A percentile compares a stretch with the other conserved stretches of the same genome.
These are phyloP conservation scores for Tetragonisca angustula DNA, from an alignment of 2,888 invertebrate species.

Conservation along the genomic window DNA sequence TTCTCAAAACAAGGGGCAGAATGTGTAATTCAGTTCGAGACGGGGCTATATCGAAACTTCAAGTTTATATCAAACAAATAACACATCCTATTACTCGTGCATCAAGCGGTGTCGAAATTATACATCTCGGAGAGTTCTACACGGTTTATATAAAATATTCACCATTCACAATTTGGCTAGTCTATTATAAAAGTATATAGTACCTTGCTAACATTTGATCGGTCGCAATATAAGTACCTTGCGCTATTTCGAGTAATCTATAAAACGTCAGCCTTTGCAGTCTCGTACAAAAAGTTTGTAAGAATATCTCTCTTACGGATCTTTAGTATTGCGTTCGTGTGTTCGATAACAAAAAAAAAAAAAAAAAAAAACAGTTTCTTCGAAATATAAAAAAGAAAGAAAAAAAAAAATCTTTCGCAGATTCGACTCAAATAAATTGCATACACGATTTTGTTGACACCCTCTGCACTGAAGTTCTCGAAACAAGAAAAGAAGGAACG, in stretches of 20 bases:
- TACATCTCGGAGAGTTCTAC: conserved; percentile 7
- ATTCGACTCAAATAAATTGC: neutral
- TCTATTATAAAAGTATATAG: conserved; percentile 44
- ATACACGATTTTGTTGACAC: neutral
- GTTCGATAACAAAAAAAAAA: neutral
- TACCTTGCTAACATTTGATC: conserved; percentile 32
- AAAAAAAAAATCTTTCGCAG: neutral
- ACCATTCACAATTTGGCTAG: conserved; percentile 29
- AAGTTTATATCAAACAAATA: conserved; percentile 12
- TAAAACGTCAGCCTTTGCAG: conserved; percentile 55
- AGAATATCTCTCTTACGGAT: conserved; percentile 48
- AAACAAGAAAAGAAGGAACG: neutral
- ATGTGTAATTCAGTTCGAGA: neutral
- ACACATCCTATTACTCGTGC: conserved; percentile 14
- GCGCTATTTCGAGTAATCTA: conserved; percentile 44
- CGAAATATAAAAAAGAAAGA: no score
- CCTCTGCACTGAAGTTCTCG: conserved; percentile 9
- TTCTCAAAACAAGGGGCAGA: neutral
- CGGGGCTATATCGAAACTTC: neutral
- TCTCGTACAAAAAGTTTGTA: conserved; percentile 44
- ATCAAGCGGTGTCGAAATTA: conserved; percentile 25
- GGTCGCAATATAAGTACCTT: conserved; percentile 27
- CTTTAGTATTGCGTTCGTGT: conserved; percentile 40
- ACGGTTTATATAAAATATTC: conserved; percentile 36
- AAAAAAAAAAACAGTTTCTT: neutral